A percentile compares a stretch with the other conserved stretches of the same genome.
phyloP scores from a whole-genome alignment of 1,140 invertebrate species.

The Metopolophium dirhodum region DNA sequence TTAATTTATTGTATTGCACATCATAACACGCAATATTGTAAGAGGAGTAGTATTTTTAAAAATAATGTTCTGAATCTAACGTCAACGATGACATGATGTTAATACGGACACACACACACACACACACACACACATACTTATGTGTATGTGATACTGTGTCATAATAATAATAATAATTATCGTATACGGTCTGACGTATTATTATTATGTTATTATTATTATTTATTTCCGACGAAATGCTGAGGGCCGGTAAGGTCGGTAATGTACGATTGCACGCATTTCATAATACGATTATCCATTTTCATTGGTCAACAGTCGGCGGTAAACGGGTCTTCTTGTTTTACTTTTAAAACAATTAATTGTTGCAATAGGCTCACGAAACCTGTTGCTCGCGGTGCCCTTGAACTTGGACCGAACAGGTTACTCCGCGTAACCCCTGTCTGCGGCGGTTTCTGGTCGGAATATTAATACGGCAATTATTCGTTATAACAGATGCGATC shows the following conservation, averaged over 20 bases:
- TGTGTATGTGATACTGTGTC: too few species aligned
- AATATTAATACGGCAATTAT: conserved; percentile 11
- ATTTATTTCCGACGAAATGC: not conserved
- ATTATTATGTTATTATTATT: too few species aligned
- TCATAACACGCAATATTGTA: too few species aligned
- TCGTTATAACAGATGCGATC: conserved; percentile 19
- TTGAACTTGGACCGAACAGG: not conserved
- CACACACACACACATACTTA: too few species aligned
- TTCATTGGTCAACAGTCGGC: not conserved
- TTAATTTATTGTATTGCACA: not conserved
- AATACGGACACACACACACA: too few species aligned
- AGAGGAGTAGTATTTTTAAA: too few species aligned
- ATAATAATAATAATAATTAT: not conserved
- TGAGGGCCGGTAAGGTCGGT: too few species aligned
- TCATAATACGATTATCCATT: not conserved
- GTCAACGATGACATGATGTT: too few species aligned
- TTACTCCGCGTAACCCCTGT: not conserved
- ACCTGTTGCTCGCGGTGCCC: not conserved
- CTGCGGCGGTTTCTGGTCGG: not conserved
- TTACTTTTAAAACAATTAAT: not conserved
- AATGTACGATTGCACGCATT: too few species aligned
- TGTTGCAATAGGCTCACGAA: not conserved
- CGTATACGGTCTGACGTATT: not conserved
- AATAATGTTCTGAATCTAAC: too few species aligned
- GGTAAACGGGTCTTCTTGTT: not conserved